These are phyloP conservation scores for Chironomus riparius DNA, from an alignment of 2,888 invertebrate species.

Conservation along the genomic window DNA sequence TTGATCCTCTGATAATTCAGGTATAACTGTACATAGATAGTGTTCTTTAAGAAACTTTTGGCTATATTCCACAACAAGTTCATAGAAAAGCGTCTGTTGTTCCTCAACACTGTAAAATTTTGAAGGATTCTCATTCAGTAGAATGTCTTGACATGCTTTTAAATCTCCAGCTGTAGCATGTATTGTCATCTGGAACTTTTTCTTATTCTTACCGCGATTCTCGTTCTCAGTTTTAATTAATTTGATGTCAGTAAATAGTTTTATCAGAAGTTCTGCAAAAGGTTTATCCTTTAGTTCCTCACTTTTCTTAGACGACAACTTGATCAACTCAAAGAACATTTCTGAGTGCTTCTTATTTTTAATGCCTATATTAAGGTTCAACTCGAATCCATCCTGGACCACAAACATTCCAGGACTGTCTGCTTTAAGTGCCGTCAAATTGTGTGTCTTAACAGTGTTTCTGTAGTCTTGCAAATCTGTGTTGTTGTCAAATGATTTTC, in stretches of 20 bases:
- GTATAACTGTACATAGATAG: not conserved
- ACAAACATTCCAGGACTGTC: not conserved
- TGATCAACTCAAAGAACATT: not conserved
- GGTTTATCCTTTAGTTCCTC: not conserved
- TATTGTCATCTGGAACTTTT: conserved; percentile 3
- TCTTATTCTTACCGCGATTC: not conserved
- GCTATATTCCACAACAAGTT: not conserved
- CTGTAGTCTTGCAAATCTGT: not conserved
- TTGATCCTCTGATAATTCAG: not conserved
- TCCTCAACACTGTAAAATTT: not conserved
- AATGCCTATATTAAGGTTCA: not conserved
- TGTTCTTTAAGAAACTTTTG: not conserved
- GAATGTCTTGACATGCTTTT: conserved; percentile 13
- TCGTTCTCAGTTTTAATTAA: not conserved
- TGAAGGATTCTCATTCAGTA: not conserved
- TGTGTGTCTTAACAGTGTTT: not conserved
- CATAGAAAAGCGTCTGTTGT: not conserved
- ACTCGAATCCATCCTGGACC: conserved; percentile 14
- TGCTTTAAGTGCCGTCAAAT: not conserved
- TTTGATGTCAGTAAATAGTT: not conserved
- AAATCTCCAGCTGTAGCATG: not conserved
- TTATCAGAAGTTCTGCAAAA: not conserved
- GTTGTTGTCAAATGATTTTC: not conserved
- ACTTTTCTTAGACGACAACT: not conserved
- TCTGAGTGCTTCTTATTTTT: not conserved